Percentiles rank a stretch among this genome's conserved stretches.
Evolutionary conservation across 2,797 vertebrate species (phyloP).

Genomic region (Atherinosoma microstoma): DNA sequence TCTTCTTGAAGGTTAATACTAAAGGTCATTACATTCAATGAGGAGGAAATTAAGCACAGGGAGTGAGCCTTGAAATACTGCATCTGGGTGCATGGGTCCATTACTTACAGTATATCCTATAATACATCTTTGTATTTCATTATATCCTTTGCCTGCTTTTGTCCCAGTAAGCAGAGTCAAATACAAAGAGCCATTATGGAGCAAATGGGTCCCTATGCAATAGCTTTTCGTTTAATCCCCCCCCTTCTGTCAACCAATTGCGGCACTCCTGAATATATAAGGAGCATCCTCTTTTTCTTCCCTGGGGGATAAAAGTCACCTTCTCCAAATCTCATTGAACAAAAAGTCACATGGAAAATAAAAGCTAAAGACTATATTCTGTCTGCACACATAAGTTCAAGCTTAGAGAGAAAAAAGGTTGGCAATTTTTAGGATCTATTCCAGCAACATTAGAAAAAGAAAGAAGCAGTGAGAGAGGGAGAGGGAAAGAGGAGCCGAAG

Average conservation of each 20-base stretch:
- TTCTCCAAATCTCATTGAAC: conserved; percentile 85
- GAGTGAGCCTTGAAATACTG: conserved; percentile 72
- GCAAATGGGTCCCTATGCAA: conserved; percentile 75
- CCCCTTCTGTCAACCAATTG: conserved; percentile 64
- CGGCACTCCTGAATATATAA: conserved; percentile 69
- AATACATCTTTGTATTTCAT: conserved; percentile 83
- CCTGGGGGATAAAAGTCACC: conserved; percentile 83
- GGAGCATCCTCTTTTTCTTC: conserved; percentile 74
- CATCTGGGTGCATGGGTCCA: conserved; percentile 70
- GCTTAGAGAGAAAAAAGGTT: conserved; percentile 77
- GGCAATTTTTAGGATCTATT: conserved; percentile 74
- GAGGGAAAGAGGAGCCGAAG: conserved; percentile 11
- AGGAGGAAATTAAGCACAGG: conserved; percentile 77
- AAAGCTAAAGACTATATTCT: conserved; percentile 81
- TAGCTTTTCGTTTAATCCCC: conserved; percentile 59
- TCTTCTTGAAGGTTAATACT: conserved; percentile 74
- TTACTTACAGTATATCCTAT: conserved; percentile 75
- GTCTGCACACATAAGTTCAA: conserved; percentile 76
- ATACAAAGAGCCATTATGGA: conserved; percentile 81
- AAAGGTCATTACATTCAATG: conserved; percentile 76
- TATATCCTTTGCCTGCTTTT: conserved; percentile 74
- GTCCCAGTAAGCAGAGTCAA: conserved; percentile 77
- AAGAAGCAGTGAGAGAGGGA: conserved; percentile 17
- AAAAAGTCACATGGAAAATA: conserved; percentile 83
- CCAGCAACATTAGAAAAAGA: conserved; percentile 71